Conservation (phyloP, 2,888 invertebrate genomes). For the Aphelenchoides bicaudatus region DNA sequence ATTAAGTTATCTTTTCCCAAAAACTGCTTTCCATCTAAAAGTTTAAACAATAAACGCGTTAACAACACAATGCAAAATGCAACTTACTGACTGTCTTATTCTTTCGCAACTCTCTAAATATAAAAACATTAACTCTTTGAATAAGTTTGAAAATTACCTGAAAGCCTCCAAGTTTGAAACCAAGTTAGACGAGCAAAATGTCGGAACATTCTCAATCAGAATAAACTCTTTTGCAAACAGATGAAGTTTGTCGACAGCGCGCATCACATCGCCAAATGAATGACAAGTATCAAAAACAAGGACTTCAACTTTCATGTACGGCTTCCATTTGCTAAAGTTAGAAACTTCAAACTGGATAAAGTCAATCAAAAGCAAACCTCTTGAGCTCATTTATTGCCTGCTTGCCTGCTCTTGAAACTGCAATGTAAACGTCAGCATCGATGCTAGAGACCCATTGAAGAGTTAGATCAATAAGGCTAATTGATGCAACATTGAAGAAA, state of each 20-base stretch:
- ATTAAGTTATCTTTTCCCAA: constrained; percentile 46
- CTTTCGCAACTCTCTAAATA: constrained; percentile 13
- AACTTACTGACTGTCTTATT: too few species aligned
- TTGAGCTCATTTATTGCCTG: constrained; percentile 13
- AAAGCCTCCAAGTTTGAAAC: constrained; percentile 36
- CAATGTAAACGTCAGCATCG: constrained; percentile 34
- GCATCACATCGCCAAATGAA: constrained; percentile 46
- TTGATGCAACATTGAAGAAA: constrained; percentile 20
- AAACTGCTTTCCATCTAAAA: constrained; percentile 31
- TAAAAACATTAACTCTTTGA: constrained; percentile 13
- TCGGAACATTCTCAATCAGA: constrained; percentile 43
- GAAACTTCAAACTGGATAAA: neutral
- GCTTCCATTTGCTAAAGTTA: constrained; percentile 27
- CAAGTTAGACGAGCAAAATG: constrained; percentile 38
- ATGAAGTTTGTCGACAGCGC: constrained; percentile 42
- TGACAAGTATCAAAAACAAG: constrained; percentile 24
- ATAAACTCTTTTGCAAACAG: constrained; percentile 47
- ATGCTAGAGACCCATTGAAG: constrained; percentile 34
- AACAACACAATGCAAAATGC: neutral
- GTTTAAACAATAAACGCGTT: constrained; percentile 23
- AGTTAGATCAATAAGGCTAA: constrained; percentile 30
- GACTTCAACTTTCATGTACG: constrained; percentile 14
- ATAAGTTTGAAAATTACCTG: constrained; percentile 26
- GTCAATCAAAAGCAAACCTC: constrained; percentile 23
- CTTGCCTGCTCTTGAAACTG: constrained; percentile 19